A percentile compares a stretch with the other conserved stretches of the same genome.
Conservation (phyloP, 2,113 vertebrate species). For the Ibidorhyncha struthersii region DNA sequence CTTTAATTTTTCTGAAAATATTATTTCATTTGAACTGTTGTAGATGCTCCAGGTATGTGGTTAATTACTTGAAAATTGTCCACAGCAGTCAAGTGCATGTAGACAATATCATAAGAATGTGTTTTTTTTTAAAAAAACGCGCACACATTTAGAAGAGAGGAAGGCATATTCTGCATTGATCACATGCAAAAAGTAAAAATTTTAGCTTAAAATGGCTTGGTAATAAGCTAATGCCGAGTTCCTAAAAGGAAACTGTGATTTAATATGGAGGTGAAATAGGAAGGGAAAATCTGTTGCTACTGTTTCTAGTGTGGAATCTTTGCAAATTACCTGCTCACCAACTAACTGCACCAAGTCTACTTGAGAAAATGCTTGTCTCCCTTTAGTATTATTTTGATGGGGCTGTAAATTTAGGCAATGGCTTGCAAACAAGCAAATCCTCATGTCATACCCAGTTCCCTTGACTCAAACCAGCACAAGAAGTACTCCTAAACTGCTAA, state of each 20-base stretch:
- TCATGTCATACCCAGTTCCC: rapidly evolving
- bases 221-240: background rate
- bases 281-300: background rate
- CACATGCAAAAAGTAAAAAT: background rate
- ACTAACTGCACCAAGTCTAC: background rate
- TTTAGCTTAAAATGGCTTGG: background rate
- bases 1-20: background rate
- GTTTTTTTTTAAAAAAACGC: background rate
- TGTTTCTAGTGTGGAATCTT: background rate
- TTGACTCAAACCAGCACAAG: background rate
- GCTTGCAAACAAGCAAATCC: background rate
- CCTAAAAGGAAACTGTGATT: background rate
- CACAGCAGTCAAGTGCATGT: background rate
- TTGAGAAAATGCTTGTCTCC: background rate
- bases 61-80: background rate
- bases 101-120: background rate
- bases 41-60: background rate
- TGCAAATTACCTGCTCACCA: background rate
- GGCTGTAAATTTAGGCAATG: background rate
- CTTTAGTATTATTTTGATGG: background rate
- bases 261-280: background rate
- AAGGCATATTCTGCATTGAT: background rate
- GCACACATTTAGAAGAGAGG: background rate
- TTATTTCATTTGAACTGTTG: background rate
- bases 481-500: background rate